These are phyloP conservation scores for Myrmophylax atrothorax DNA, from an alignment of 2,113 vertebrate species.

Conservation along the genomic window DNA sequence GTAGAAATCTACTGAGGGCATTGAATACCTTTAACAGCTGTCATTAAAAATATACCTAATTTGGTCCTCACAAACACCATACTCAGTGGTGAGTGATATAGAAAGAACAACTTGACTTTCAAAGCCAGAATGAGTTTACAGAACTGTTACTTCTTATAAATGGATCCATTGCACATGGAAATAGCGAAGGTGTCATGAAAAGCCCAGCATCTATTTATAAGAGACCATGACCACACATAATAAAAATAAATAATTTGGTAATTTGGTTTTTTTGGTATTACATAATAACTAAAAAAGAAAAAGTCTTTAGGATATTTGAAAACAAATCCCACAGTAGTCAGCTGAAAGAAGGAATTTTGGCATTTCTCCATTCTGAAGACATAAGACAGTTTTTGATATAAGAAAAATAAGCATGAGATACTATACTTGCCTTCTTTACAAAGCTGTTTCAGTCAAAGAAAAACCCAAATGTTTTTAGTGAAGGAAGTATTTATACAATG, in stretches of 20 bases:
- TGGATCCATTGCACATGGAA: background rate
- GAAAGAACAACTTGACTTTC: background rate
- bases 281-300: background rate
- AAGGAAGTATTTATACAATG: background rate
- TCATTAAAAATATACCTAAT: background rate
- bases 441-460: background rate
- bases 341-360: slow-evolving; percentile 20
- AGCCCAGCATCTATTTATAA: background rate
- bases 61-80: background rate
- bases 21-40: background rate
- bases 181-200: background rate
- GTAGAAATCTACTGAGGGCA: background rate
- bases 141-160: background rate
- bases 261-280: background rate
- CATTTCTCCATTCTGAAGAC: background rate
- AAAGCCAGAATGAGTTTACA: background rate
- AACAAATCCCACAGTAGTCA: background rate
- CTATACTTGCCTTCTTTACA: background rate
- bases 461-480: background rate
- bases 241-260: background rate
- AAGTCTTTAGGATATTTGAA: background rate
- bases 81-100: background rate
- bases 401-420: background rate
- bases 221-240: background rate
- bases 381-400: background rate